A percentile compares a stretch with the other conserved stretches of the same genome.
Evolutionary conservation across 2,888 invertebrate genomes (phyloP).

Genomic region (Augochlorella aurata): DNA sequence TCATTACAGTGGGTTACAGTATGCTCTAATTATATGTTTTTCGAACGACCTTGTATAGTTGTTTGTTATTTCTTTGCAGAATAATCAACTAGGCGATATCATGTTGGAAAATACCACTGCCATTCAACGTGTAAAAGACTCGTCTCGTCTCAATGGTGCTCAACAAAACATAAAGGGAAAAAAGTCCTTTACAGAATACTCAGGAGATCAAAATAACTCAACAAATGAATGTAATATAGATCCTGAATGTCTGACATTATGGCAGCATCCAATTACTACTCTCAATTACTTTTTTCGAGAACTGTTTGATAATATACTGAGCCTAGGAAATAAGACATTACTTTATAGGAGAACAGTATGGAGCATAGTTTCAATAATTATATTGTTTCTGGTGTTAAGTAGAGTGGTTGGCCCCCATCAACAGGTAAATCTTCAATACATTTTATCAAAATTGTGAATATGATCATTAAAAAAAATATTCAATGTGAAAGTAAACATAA

Average conservation of each 20-base stretch:
- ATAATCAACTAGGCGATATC: slow-evolving; percentile 72
- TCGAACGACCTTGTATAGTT: not conserved
- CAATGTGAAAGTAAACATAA: no score
- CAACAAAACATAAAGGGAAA: slow-evolving; percentile 59
- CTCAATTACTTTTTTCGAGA: slow-evolving; percentile 79
- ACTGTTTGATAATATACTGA: slow-evolving; percentile 77
- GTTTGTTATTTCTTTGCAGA: slow-evolving; percentile 66
- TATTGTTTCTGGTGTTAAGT: slow-evolving; percentile 75
- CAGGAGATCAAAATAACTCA: slow-evolving; percentile 42
- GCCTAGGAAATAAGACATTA: slow-evolving; percentile 76
- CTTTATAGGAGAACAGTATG: slow-evolving; percentile 76
- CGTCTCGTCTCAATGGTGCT: slow-evolving; percentile 69
- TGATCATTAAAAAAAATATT: not conserved
- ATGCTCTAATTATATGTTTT: not conserved
- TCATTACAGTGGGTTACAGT: not conserved
- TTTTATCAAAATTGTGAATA: not conserved
- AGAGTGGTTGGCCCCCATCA: slow-evolving; percentile 79
- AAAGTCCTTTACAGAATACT: slow-evolving; percentile 27
- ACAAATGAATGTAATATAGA: slow-evolving; percentile 69
- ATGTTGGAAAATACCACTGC: slow-evolving; percentile 76
- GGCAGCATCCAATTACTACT: slow-evolving; percentile 79
- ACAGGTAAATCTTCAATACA: slow-evolving; percentile 67
- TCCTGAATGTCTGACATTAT: slow-evolving; percentile 77
- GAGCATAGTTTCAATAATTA: slow-evolving; percentile 73
- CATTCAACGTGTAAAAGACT: slow-evolving; percentile 75